phyloP scores from a whole-genome alignment of 2,113 vertebrate genomes.

The Theristicus caerulescens region DNA sequence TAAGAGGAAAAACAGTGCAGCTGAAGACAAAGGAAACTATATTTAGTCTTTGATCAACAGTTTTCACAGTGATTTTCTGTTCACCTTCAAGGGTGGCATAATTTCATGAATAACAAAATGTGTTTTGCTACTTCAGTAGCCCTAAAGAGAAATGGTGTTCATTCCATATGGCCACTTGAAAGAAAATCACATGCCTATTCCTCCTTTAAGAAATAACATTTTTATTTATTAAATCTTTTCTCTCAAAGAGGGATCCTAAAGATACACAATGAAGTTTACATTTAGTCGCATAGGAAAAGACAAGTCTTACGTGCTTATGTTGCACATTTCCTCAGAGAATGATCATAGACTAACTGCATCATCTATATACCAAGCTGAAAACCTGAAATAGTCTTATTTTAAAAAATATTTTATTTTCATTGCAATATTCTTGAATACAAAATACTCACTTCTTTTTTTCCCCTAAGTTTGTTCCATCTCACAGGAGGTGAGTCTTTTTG shows the following conservation, averaged over 20 bases:
- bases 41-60: slow-evolving; percentile 13
- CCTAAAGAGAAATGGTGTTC: not conserved
- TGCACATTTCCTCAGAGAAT: not conserved
- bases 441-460: not conserved
- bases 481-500: not conserved
- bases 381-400: not conserved
- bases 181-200: not conserved
- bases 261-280: not conserved
- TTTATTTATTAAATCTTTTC: not conserved
- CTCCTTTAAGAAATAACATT: not conserved
- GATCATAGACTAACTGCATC: not conserved
- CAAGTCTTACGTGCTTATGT: not conserved
- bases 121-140: slow-evolving; percentile 41
- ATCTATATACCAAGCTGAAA: not conserved
- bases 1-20: not conserved
- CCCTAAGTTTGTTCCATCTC: not conserved
- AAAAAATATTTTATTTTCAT: not conserved
- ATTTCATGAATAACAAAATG: slow-evolving; percentile 35
- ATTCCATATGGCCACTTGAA: not conserved
- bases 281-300: not conserved
- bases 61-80: slow-evolving; percentile 24
- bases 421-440: not conserved
- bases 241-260: not conserved
- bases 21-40: slow-evolving; percentile 10
- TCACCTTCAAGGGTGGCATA: slow-evolving; percentile 10